Percentiles rank a stretch among this genome's conserved stretches.
These are phyloP conservation scores for Sycophila sp. DNA, from an alignment of 1,140 invertebrate genomes.

Conservation along the genomic window DNA sequence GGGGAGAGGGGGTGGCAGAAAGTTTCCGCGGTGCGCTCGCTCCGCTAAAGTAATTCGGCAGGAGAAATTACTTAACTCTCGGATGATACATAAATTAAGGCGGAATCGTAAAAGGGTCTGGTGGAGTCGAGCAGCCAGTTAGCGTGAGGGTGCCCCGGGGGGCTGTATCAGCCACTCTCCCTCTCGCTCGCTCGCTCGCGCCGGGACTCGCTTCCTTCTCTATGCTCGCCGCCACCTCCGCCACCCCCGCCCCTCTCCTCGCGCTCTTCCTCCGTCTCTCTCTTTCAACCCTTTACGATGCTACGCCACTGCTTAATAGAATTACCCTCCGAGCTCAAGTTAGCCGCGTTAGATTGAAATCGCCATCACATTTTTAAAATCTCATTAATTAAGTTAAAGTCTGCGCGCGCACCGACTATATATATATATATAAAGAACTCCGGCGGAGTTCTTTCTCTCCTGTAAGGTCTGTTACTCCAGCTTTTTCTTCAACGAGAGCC, in stretches of 20 bases:
- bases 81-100: slow-evolving; percentile 69
- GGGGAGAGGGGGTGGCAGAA: slow-evolving; percentile 1
- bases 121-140: slow-evolving; percentile 61
- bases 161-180: slow-evolving; percentile 56
- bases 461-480: too few relatives aligned
- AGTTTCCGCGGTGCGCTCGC: slow-evolving; percentile 22
- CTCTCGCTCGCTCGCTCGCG: slow-evolving; percentile 16
- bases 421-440: neutral
- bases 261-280: slow-evolving; percentile 24
- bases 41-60: slow-evolving; percentile 61
- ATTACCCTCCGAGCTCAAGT: slow-evolving; percentile 62
- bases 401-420: neutral
- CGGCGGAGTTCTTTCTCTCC: neutral
- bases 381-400: slow-evolving; percentile 56
- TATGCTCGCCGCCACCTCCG: too few relatives aligned
- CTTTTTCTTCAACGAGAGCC: neutral
- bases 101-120: slow-evolving; percentile 65
- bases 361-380: slow-evolving; percentile 63
- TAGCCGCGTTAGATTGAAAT: slow-evolving; percentile 63
- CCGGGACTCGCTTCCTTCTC: slow-evolving; percentile 29
- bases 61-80: slow-evolving; percentile 69
- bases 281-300: slow-evolving; percentile 64
- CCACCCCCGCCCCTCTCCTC: slow-evolving; percentile 11
- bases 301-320: slow-evolving; percentile 62
- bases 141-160: slow-evolving; percentile 67